phyloP scores from a whole-genome alignment of 2,113 vertebrate genomes.

The Progne subis region DNA sequence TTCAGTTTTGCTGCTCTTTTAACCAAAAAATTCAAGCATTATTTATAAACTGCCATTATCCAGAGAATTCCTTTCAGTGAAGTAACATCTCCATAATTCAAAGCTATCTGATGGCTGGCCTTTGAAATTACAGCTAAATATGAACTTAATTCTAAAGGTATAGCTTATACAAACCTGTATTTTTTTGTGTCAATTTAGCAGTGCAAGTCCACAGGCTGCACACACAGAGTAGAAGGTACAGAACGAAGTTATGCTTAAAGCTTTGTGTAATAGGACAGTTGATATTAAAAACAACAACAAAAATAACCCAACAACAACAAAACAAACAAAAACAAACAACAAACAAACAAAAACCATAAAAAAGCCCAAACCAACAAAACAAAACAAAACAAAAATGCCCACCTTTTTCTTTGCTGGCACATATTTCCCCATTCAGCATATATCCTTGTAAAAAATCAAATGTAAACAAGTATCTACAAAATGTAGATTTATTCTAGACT shows the following conservation, averaged over 20 bases:
- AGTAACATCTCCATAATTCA: not conserved
- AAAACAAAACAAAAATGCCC: too few species aligned
- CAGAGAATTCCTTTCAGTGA: not conserved
- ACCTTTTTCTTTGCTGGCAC: not conserved
- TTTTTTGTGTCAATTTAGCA: not conserved
- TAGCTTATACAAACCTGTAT: not conserved
- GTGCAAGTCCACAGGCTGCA: not conserved
- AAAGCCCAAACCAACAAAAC: not conserved
- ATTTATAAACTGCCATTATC: not conserved
- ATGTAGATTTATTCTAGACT: not conserved
- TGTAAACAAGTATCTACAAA: not conserved
- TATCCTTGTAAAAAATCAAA: not conserved
- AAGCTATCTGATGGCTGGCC: not conserved
- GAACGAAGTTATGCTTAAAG: not conserved
- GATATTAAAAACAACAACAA: not conserved
- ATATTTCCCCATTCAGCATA: not conserved
- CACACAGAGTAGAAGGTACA: not conserved
- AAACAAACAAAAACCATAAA: not conserved
- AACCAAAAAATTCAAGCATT: not conserved
- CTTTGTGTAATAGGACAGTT: not conserved
- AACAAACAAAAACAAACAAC: not conserved
- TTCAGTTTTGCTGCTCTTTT: not conserved
- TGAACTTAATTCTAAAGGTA: not conserved
- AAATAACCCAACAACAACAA: not conserved
- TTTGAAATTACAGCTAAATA: not conserved